A percentile compares a stretch with the other conserved stretches of the same genome.
Evolutionary conservation across 2,113 vertebrate genomes (phyloP).

Genomic region (Macaca fascicularis): DNA sequence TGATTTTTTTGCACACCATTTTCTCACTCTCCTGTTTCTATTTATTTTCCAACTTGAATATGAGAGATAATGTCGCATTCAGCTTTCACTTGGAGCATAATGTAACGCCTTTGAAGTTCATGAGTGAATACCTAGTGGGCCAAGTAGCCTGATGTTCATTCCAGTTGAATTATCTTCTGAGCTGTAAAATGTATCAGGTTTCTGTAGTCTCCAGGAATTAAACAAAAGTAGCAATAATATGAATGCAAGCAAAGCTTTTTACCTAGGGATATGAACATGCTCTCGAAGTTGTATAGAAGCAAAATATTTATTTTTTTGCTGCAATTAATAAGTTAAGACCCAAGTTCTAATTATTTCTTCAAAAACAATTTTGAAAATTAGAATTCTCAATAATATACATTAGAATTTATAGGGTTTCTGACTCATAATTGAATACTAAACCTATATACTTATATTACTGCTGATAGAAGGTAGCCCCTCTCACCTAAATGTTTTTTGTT

Average conservation of each 20-base stretch:
- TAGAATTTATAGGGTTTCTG: background rate
- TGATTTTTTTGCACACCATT: background rate
- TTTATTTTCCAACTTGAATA: constrained; percentile 46
- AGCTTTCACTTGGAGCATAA: background rate
- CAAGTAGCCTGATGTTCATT: constrained; percentile 34
- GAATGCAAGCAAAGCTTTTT: constrained; percentile 27
- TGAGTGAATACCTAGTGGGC: background rate
- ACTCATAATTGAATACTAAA: background rate
- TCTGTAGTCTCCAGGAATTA: constrained; percentile 16
- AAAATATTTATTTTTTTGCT: constrained; percentile 28
- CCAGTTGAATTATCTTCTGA: constrained; percentile 33
- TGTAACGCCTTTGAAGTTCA: constrained; percentile 32
- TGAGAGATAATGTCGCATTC: background rate
- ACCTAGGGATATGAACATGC: background rate
- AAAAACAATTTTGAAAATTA: constrained; percentile 25
- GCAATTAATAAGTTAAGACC: constrained; percentile 4
- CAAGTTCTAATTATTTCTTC: background rate
- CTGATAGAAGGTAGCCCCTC: background rate
- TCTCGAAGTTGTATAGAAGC: background rate
- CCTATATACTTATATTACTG: background rate
- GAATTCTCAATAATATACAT: background rate
- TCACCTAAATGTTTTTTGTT: background rate
- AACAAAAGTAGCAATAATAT: constrained; percentile 8
- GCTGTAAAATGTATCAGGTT: constrained; percentile 34
- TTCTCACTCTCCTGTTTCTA: background rate